These are phyloP conservation scores for Drosophila grimshawi DNA, from an alignment of 1,140 invertebrate genomes.

Conservation along the genomic window DNA sequence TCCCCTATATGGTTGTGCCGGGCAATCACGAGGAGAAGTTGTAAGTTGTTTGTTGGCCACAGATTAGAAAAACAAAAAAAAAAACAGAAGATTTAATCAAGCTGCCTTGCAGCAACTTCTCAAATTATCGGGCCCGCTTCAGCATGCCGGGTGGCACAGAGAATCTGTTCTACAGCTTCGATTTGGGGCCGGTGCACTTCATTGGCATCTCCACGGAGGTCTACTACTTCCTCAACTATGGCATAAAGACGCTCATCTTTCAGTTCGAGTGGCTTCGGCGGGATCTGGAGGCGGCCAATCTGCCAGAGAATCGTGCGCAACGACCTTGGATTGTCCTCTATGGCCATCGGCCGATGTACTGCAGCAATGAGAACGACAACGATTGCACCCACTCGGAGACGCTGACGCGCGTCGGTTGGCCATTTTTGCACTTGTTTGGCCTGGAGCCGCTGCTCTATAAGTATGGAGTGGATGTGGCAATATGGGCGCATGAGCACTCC, in stretches of 20 bases:
- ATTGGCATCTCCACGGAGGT: conserved; percentile 97
- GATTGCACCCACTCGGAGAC: conserved; percentile 94
- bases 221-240: conserved; percentile 97
- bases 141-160: conserved; percentile 93
- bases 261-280: conserved; percentile 96
- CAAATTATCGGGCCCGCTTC: conserved; percentile 94
- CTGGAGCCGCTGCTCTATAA: conserved; percentile 95
- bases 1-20: conserved; percentile 96
- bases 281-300: conserved; percentile 90
- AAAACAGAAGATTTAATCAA: neutral
- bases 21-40: conserved; percentile 96
- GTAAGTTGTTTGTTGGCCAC: conserved; percentile 85
- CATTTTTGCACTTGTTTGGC: conserved; percentile 89
- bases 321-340: conserved; percentile 97
- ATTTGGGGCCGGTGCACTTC: conserved; percentile 96
- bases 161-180: conserved; percentile 94
- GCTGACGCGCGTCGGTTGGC: conserved; percentile 90
- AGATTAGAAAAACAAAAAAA: neutral
- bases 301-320: conserved; percentile 87
- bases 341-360: conserved; percentile 99
- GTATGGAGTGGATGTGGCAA: conserved; percentile 95
- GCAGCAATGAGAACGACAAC: conserved; percentile 93
- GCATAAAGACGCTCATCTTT: conserved; percentile 91
- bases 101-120: conserved; percentile 92
- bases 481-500: conserved; percentile 98